Percentiles rank a stretch among this genome's conserved stretches.
phyloP scores from a whole-genome alignment of 2,113 vertebrate species.

The Cololabis saira region DNA sequence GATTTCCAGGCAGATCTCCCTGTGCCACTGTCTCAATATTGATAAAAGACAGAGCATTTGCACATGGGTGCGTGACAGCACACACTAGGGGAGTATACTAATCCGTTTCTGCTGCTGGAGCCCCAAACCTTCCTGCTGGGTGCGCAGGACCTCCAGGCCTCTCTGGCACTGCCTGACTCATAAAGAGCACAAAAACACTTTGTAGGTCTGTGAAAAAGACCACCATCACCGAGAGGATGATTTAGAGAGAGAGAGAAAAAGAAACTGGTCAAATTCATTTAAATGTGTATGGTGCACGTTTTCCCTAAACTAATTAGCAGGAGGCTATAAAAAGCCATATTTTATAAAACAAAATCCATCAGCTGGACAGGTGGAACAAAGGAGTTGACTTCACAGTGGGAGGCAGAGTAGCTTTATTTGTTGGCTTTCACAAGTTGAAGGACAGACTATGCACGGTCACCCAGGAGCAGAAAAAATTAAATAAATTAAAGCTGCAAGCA shows the following conservation, averaged over 20 bases:
- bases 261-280: slow-evolving; percentile 56
- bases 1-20: slow-evolving; percentile 83
- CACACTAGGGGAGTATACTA: slow-evolving; percentile 73
- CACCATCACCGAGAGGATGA: slow-evolving; percentile 50
- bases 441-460: slow-evolving; percentile 67
- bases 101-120: slow-evolving; percentile 79
- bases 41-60: slow-evolving; percentile 79
- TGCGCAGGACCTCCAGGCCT: slow-evolving; percentile 56
- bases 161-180: slow-evolving; percentile 61
- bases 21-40: slow-evolving; percentile 68
- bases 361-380: slow-evolving; percentile 84
- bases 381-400: slow-evolving; percentile 71
- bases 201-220: slow-evolving; percentile 67
- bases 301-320: slow-evolving; percentile 76
- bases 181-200: slow-evolving; percentile 74
- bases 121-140: slow-evolving; percentile 77
- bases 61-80: slow-evolving; percentile 54
- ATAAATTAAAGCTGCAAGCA: no score
- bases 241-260: slow-evolving; percentile 57
- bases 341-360: slow-evolving; percentile 82
- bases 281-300: slow-evolving; percentile 49
- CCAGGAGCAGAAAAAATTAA: slow-evolving; percentile 25
- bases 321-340: slow-evolving; percentile 79
- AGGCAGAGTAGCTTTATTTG: slow-evolving; percentile 70
- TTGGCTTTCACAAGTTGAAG: slow-evolving; percentile 81